Evolutionary conservation across 2,797 vertebrate species (phyloP), one percentile per base, ranked within the genome.

Genomic region (Phataginus tetradactyla): DNA sequence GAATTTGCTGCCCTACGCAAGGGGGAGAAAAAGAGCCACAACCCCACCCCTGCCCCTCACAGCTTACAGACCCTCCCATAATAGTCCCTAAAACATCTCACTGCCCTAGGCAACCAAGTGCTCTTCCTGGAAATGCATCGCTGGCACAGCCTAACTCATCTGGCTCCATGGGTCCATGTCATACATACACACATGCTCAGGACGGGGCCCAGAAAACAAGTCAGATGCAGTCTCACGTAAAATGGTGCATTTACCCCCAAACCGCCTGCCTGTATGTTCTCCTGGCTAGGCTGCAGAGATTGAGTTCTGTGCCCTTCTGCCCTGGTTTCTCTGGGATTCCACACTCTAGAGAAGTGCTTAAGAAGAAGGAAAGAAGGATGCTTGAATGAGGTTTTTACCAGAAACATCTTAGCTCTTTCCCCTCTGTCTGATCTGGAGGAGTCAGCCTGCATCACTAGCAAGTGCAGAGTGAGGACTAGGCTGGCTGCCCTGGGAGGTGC

Each of bases 21-120:
- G 25, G 77, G 63, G 79, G 95, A 34, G 66, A 80, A 39, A 51
- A 59, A 57, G n/a, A 93, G 69, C 69, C 86, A 68, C 49, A 69
- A 45, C 53, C 49, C 78, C 74, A 63, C 4, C 51, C 63, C 59
- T 11, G 49, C 69, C 66, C 90, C 92, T 96, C 75, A 74, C 96
- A 96, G 95, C 79, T 95, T 89, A 78, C 32, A 68, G 94, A 83
- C 78, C 81, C 83, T 86, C 63, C 72, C 34, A 27, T 34, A 63
- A 72, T 29, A 94, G 69, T 93, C 93, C 80, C 81, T 77, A 64
- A 96, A 96, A 87, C 68, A 77, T 95, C 83, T 96, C 53, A 39
- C 88, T 59, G 97, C 63, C 79, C 53, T 68, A 96, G 97, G 97
- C 96, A 90, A 86, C 96, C 94, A 96, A 61, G 71, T 97, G 71